Evolutionary conservation across 2,113 vertebrate genomes (phyloP).

Genomic region (Parotia lawesii): DNA sequence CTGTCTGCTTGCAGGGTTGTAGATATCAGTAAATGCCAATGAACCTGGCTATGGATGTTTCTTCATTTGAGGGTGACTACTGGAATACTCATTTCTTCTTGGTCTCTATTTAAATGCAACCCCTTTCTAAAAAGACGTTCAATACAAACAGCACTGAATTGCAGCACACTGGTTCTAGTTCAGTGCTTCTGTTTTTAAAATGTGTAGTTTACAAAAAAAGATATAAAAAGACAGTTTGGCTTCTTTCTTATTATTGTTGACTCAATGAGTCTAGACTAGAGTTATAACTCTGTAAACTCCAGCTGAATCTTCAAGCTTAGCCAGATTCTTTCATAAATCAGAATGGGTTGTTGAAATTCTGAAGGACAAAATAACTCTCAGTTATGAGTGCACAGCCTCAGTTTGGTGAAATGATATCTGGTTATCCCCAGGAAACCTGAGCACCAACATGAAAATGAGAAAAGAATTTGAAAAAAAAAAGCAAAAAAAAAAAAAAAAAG

Average conservation of each 20-base stretch:
- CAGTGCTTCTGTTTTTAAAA: neutral
- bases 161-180: neutral
- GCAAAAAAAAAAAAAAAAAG: no score
- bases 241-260: slow-evolving; percentile 5
- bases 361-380: slow-evolving; percentile 28
- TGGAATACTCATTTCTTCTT: neutral
- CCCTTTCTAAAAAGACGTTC: neutral
- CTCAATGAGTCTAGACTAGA: neutral
- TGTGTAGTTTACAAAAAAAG: neutral
- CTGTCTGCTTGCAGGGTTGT: neutral
- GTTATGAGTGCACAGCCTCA: neutral
- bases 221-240: neutral
- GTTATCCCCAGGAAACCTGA: neutral
- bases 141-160: neutral
- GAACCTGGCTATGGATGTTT: neutral
- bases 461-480: neutral
- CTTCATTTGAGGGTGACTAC: neutral
- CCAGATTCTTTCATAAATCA: slow-evolving; percentile 22
- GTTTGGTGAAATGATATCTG: neutral
- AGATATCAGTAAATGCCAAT: neutral
- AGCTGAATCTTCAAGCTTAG: slow-evolving; percentile 30
- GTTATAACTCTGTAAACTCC: slow-evolving; percentile 8
- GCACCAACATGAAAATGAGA: neutral
- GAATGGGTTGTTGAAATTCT: slow-evolving; percentile 2
- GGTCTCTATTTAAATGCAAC: neutral